These are phyloP conservation scores for Lophius piscatorius DNA, from an alignment of 2,113 vertebrate species.

Conservation along the genomic window DNA sequence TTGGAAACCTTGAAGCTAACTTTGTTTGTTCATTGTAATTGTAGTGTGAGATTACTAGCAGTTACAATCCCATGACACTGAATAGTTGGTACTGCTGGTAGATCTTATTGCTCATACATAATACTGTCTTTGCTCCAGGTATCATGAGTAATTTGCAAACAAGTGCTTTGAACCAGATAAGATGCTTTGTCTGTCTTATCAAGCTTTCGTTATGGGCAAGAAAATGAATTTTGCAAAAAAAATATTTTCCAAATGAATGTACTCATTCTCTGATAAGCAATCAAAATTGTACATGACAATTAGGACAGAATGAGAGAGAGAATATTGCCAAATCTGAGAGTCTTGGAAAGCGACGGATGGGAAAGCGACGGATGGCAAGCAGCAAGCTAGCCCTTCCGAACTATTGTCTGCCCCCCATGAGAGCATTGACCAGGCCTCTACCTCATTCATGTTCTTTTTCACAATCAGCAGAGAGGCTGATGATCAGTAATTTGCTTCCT, in stretches of 20 bases:
- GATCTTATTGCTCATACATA: background rate
- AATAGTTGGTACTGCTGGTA: background rate
- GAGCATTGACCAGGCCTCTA: slow-evolving; percentile 2
- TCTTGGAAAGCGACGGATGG: slow-evolving; percentile 13
- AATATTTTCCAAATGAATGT: background rate
- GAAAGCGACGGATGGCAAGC: slow-evolving; percentile 59
- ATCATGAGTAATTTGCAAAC: no score
- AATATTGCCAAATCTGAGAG: background rate
- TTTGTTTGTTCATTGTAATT: no score
- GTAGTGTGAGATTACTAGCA: no score
- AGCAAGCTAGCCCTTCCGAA: slow-evolving; percentile 41
- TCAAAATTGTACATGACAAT: background rate
- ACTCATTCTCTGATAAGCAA: background rate
- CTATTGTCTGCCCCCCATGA: slow-evolving; percentile 32
- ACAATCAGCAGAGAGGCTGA: slow-evolving; percentile 1
- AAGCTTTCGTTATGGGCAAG: no score
- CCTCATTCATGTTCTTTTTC: slow-evolving; percentile 10
- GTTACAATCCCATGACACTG: background rate
- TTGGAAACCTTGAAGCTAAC: no score
- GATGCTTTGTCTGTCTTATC: no score
- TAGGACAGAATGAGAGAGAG: background rate
- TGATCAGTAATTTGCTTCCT: background rate
- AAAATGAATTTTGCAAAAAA: no score
- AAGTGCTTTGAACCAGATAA: background rate
- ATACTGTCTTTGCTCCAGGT: no score